These are phyloP conservation scores for Punctoribates punctum DNA, from an alignment of 2,888 invertebrate genomes.

Conservation along the genomic window DNA sequence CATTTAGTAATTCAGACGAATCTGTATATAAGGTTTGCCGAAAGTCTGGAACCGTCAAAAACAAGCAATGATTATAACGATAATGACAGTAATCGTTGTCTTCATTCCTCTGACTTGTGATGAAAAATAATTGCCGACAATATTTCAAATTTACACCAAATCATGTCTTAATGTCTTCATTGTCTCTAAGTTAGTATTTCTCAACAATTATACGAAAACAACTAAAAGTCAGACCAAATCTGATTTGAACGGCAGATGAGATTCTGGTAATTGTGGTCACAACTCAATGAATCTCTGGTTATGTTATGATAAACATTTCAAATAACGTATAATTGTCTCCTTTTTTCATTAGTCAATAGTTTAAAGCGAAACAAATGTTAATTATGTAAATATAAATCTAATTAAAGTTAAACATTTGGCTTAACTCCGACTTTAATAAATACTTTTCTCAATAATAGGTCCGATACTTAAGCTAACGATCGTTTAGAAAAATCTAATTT, in stretches of 20 bases:
- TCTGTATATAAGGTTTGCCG: not conserved
- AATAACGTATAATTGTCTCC: slow-evolving; percentile 13
- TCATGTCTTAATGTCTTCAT: slow-evolving; percentile 39
- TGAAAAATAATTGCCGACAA: slow-evolving; percentile 25
- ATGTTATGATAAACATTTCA: not conserved
- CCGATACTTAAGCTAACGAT: slow-evolving; percentile 16
- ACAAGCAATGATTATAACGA: slow-evolving; percentile 30
- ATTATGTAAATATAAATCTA: slow-evolving; percentile 33
- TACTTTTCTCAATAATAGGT: not conserved
- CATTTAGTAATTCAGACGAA: not conserved
- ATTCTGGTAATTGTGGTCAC: slow-evolving; percentile 23
- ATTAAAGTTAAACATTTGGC: slow-evolving; percentile 10
- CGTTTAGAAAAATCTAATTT: slow-evolving; percentile 17
- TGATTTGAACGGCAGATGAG: not conserved
- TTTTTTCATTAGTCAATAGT: slow-evolving; percentile 33
- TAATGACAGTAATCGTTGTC: slow-evolving; percentile 1
- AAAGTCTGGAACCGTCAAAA: slow-evolving; percentile 9
- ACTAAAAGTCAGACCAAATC: not conserved
- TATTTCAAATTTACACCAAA: slow-evolving; percentile 32
- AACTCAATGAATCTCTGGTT: not conserved
- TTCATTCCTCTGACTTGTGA: not conserved
- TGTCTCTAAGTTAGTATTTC: not conserved
- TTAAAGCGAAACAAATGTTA: slow-evolving; percentile 16
- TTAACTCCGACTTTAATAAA: slow-evolving; percentile 4
- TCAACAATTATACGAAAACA: not conserved